These are phyloP conservation scores for Octonoba sinensis DNA, from an alignment of 2,888 invertebrate species.

Conservation along the genomic window DNA sequence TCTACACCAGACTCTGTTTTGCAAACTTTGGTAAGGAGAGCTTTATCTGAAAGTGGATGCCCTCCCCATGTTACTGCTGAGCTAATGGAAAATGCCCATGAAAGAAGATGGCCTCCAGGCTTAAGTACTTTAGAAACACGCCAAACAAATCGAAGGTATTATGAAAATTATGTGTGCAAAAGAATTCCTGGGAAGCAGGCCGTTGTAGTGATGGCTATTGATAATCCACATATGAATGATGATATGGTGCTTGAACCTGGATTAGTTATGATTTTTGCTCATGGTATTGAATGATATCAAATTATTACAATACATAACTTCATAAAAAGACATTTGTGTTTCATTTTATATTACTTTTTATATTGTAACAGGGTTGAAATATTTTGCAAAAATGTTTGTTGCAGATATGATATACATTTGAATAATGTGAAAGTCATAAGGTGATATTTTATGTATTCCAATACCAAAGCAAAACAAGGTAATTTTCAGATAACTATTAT, in stretches of 20 bases:
- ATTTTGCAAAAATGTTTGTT: too few species aligned
- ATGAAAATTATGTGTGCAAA: constrained; percentile 94
- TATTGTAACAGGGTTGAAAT: too few species aligned
- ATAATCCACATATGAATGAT: constrained; percentile 94
- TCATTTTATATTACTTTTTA: too few species aligned
- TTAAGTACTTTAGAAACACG: constrained; percentile 90
- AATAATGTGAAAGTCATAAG: too few species aligned
- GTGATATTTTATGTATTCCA: too few species aligned
- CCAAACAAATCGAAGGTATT: constrained; percentile 91
- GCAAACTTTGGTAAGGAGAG: constrained; percentile 92
- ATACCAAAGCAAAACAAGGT: too few species aligned
- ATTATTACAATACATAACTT: neutral
- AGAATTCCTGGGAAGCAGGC: constrained; percentile 88
- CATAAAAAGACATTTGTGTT: neutral
- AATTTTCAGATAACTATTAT: too few species aligned
- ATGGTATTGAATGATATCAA: constrained; percentile 80
- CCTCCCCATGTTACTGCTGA: constrained; percentile 93
- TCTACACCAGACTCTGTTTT: constrained; percentile 95
- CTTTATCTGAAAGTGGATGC: constrained; percentile 92
- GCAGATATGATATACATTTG: too few species aligned
- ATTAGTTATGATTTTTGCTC: constrained; percentile 97
- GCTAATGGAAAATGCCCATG: constrained; percentile 97
- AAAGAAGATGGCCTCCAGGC: constrained; percentile 94
- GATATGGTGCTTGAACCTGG: constrained; percentile 97
- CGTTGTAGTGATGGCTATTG: constrained; percentile 92